Conservation (phyloP, 2,888 invertebrate genomes). For the Litoditis marina region DNA sequence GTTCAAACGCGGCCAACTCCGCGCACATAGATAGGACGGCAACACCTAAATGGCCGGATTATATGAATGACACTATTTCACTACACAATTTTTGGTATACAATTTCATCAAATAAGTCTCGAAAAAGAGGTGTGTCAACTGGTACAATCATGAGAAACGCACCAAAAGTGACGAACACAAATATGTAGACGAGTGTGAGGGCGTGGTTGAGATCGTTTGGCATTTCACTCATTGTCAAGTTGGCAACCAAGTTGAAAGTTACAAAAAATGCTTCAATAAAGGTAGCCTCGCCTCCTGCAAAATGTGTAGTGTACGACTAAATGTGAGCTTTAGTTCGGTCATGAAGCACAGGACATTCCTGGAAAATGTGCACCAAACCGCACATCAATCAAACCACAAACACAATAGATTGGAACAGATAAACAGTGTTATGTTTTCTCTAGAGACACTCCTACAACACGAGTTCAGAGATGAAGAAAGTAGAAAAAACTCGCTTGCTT, state of each 20-base stretch:
- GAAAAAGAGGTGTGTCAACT: background rate
- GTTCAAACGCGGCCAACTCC: constrained; percentile 58
- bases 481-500: too few species aligned
- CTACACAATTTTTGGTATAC: background rate
- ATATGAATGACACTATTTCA: background rate
- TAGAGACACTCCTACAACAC: too few species aligned
- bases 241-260: constrained; percentile 61
- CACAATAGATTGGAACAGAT: background rate
- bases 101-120: background rate
- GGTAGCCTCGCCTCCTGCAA: constrained; percentile 49
- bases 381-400: too few species aligned
- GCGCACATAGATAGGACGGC: constrained; percentile 62
- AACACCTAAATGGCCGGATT: constrained; percentile 38
- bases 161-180: constrained; percentile 61
- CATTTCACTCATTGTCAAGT: constrained; percentile 62
- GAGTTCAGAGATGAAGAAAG: too few species aligned
- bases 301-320: too few species aligned
- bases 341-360: too few species aligned
- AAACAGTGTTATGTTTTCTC: background rate
- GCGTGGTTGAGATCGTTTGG: constrained; percentile 54
- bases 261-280: constrained; percentile 61
- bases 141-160: constrained; percentile 1
- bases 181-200: constrained; percentile 59
- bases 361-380: too few species aligned
- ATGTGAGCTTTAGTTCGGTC: too few species aligned